These are phyloP conservation scores for Epinotia brunnichana DNA, from an alignment of 2,888 invertebrate species.

Conservation along the genomic window DNA sequence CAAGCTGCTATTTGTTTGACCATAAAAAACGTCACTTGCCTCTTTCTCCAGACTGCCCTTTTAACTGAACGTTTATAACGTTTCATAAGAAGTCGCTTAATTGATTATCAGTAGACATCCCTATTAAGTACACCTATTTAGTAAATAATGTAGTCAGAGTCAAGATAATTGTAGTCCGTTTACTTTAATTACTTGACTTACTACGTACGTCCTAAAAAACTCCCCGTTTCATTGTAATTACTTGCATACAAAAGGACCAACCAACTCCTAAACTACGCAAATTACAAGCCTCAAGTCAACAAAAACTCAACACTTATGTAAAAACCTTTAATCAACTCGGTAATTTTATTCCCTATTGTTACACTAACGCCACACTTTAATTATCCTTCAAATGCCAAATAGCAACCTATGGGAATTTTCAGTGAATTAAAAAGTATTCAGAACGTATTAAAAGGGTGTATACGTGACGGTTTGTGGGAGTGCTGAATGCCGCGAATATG, in stretches of 20 bases:
- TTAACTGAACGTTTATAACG: no score
- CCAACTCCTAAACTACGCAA: constrained; percentile 5
- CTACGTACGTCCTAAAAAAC: neutral
- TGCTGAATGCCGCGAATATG: constrained; percentile 10
- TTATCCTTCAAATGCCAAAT: constrained; percentile 12
- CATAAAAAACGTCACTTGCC: no score
- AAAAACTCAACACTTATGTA: constrained; percentile 25
- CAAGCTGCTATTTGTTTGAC: no score
- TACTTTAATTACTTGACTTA: neutral
- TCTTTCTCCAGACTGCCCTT: no score
- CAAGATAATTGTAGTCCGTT: neutral
- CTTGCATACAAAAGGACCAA: neutral
- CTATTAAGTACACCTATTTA: no score
- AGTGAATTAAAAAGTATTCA: constrained; percentile 33
- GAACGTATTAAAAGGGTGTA: constrained; percentile 15
- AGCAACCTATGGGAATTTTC: constrained; percentile 34
- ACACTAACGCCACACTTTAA: constrained; percentile 40
- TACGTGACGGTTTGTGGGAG: constrained; percentile 18
- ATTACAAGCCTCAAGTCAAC: constrained; percentile 25
- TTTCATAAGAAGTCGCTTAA: no score
- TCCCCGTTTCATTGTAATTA: neutral
- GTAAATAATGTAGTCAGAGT: no score
- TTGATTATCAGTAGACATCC: no score
- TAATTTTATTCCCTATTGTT: constrained; percentile 54
- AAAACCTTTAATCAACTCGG: constrained; percentile 51